Base-by-base conservation (phyloP, 1,140 invertebrate species). In the Piezodorus guildinii region DNA sequence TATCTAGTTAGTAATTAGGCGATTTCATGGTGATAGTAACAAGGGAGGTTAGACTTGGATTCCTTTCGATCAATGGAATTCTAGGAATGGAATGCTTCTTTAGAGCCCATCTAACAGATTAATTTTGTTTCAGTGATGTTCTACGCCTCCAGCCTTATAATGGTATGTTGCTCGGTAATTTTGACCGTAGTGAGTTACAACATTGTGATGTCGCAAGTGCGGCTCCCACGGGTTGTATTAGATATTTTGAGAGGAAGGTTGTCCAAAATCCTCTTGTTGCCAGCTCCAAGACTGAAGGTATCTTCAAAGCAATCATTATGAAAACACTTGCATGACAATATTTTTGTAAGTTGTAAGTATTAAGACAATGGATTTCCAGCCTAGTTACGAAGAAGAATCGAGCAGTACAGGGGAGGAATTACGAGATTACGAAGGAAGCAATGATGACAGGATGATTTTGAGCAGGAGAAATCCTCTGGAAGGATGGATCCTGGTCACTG, bases 171-270 rank as follows among this genome's bases (percentile, higher is more conserved):
- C 45, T 83, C 83, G 1, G 75, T 83, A 46, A 73, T 85, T n/a
- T 70, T 84, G 19, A 82, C 84, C 14, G 80, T 84, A 5, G 34
- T 80, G 10, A 82, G 85, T 12, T 77, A 85, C 23, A 82, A 82
- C 46, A 66, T 84, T 60, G 73, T 49, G 6, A 52, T 62, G 17
- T 63, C 34, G 16, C 58, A 62, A n/a, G 21, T 49, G 4, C 46
- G 46, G 6, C 5, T 49, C 21, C 46, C 46, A 5, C n/a, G 46
- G 9, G 46, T 10, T 21, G n/a, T 49, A n/a, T 10, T 49, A 17
- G 21, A 49, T 9, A 10, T 49, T 21, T n/a, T 49, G 4, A 17
- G 46, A n/a, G 46, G 46, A 10, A 19, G n/a, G 17, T 21, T 49
- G 6, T 49, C 46, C n/a, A 49, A 17, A 6, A 1, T 49, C 6